A percentile compares a stretch with the other conserved stretches of the same genome.
phyloP scores from a whole-genome alignment of 2,113 vertebrate species.

The Lagopus muta region DNA sequence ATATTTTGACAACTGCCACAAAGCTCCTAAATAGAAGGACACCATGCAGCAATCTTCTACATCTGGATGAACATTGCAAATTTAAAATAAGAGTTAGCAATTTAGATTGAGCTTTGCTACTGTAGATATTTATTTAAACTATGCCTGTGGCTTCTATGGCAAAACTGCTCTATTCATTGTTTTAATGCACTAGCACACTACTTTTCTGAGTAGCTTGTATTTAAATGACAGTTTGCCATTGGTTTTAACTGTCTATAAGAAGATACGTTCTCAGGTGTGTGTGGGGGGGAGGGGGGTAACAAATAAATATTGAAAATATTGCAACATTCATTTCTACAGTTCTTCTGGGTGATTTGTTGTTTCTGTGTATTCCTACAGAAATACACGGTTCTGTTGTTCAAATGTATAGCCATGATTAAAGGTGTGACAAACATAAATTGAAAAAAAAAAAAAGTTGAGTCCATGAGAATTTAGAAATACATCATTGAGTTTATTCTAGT shows the following conservation, averaged over 20 bases:
- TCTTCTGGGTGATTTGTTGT: neutral
- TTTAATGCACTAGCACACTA: conserved; percentile 20
- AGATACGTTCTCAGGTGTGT: neutral
- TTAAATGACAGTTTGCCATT: conserved; percentile 55
- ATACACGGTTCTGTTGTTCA: neutral
- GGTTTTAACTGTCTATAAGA: conserved; percentile 56
- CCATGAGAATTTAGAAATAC: conserved; percentile 26
- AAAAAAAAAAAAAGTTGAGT: neutral
- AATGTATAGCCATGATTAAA: neutral
- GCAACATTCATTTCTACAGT: neutral
- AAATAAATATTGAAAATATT: neutral
- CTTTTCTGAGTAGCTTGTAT: conserved; percentile 37
- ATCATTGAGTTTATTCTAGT: neutral
- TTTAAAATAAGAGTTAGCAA: neutral
- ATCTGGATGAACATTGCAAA: neutral
- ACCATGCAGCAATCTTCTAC: neutral
- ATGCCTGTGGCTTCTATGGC: neutral
- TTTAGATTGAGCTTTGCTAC: neutral
- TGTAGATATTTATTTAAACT: neutral
- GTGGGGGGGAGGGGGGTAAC: neutral
- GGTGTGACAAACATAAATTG: neutral
- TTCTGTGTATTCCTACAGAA: neutral
- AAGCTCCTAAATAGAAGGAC: neutral
- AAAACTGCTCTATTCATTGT: neutral
- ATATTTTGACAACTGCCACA: neutral